Percentiles rank a stretch among this genome's conserved stretches.
Evolutionary conservation across 2,113 vertebrate genomes (phyloP).

Genomic region (Otus sunia): DNA sequence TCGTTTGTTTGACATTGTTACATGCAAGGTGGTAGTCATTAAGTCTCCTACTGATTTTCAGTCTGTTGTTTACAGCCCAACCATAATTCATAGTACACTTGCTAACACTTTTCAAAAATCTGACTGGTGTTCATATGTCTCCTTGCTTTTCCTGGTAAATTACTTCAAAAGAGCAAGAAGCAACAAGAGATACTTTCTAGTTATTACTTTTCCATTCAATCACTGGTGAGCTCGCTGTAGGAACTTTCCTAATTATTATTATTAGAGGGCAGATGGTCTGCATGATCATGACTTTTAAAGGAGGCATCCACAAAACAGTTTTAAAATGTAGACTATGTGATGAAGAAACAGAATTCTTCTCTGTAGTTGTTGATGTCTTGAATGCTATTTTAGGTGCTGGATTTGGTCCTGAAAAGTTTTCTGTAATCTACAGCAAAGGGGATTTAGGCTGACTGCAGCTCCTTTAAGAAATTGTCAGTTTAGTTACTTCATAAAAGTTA

Average conservation of each 20-base stretch:
- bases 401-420: background rate
- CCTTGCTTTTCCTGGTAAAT: background rate
- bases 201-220: background rate
- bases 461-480: background rate
- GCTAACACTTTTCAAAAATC: background rate
- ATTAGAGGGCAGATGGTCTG: background rate
- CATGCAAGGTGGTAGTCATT: background rate
- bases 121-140: background rate
- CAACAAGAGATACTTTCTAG: background rate
- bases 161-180: background rate
- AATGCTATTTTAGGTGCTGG: background rate
- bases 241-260: background rate
- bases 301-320: background rate
- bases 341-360: background rate
- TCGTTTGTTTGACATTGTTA: background rate
- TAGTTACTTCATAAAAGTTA: background rate
- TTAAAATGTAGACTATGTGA: background rate
- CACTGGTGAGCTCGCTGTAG: background rate
- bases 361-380: background rate
- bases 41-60: background rate
- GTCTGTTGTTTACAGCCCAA: background rate
- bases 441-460: background rate
- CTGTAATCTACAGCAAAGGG: background rate
- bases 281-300: background rate
- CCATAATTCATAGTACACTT: background rate